Conservation (phyloP, 2,888 invertebrate species). For the Suillia variegata region DNA sequence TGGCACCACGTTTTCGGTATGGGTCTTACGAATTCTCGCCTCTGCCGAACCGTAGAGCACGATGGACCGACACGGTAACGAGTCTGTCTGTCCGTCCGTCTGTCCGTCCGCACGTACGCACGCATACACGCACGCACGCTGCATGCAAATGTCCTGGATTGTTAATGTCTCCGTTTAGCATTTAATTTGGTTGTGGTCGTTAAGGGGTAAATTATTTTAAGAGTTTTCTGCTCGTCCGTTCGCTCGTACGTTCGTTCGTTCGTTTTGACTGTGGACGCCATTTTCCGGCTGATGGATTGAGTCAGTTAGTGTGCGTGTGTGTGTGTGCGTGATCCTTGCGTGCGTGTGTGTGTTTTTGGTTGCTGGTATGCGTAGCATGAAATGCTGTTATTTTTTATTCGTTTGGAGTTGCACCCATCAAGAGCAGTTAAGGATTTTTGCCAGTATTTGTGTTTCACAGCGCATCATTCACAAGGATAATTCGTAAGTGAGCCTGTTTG, state of each 20-base stretch:
- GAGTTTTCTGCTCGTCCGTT: slow-evolving; percentile 27
- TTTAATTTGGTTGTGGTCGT: slow-evolving; percentile 51
- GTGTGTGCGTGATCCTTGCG: not conserved
- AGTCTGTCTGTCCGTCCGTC: too few relatives aligned
- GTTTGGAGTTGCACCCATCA: not conserved
- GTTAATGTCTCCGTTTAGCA: slow-evolving; percentile 54
- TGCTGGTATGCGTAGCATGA: not conserved
- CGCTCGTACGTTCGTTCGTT: too few relatives aligned
- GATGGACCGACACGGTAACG: too few relatives aligned
- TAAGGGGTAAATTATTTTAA: slow-evolving; percentile 38
- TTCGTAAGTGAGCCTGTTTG: slow-evolving; percentile 24
- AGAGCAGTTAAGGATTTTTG: not conserved
- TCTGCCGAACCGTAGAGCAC: too few relatives aligned
- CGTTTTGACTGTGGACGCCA: not conserved
- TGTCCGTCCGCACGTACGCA: too few relatives aligned
- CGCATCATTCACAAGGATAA: slow-evolving; percentile 48
- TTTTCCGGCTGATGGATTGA: slow-evolving; percentile 1
- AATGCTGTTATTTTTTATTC: not conserved
- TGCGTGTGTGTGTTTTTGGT: not conserved
- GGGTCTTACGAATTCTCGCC: not conserved
- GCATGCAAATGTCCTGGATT: slow-evolving; percentile 34
- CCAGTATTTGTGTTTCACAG: slow-evolving; percentile 26
- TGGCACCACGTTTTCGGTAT: not conserved
- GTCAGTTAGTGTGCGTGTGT: not conserved
- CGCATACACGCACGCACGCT: too few relatives aligned